Percentiles rank a stretch among this genome's conserved stretches.
These are phyloP conservation scores for Melospiza georgiana DNA, from an alignment of 2,113 vertebrate genomes.

Conservation along the genomic window DNA sequence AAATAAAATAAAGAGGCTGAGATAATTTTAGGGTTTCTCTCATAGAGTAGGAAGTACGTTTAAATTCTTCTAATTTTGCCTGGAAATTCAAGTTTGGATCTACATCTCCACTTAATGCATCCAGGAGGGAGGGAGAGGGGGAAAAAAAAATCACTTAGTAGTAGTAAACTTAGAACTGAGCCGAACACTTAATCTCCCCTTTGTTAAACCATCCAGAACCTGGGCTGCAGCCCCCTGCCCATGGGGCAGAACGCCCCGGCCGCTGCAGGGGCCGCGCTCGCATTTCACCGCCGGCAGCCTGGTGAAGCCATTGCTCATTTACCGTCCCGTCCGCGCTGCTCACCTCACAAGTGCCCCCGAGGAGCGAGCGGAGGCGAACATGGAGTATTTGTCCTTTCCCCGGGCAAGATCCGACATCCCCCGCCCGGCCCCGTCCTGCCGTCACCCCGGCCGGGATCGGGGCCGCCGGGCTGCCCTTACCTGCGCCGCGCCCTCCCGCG, in stretches of 20 bases:
- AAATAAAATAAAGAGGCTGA: background rate
- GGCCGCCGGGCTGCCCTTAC: constrained; percentile 36
- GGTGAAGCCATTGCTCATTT: fast-evolving
- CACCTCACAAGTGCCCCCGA: background rate
- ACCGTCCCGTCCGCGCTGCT: background rate
- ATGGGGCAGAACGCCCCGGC: fast-evolving
- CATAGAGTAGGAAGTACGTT: background rate
- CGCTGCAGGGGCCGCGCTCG: fast-evolving
- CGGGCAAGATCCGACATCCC: background rate
- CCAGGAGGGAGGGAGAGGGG: background rate
- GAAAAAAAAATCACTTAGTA: background rate
- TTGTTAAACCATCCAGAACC: background rate
- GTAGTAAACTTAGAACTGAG: background rate
- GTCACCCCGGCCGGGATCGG: background rate
- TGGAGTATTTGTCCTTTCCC: background rate
- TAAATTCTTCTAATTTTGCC: background rate
- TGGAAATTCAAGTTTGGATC: background rate
- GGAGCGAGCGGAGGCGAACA: background rate
- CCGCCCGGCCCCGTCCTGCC: background rate
- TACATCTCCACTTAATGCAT: background rate
- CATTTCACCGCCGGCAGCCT: fast-evolving
- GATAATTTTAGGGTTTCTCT: background rate
- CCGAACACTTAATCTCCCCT: background rate
- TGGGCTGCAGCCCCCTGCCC: background rate
- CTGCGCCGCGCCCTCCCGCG: background rate